phyloP scores from a whole-genome alignment of 2,888 invertebrate genomes.

The Spodoptera littoralis region DNA sequence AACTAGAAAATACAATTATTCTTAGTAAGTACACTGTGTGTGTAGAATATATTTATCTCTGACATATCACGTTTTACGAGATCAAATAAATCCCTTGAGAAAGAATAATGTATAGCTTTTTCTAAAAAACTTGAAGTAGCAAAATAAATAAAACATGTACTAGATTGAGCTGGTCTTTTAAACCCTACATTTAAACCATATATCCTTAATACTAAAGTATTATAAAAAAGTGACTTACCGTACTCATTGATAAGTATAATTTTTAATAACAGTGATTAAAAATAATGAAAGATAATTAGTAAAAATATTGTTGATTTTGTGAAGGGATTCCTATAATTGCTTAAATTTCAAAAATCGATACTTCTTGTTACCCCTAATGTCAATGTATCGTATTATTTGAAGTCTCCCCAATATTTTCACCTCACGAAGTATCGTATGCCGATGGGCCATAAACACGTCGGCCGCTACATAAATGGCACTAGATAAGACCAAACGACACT shows the following conservation, averaged over 20 bases:
- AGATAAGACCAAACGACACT: constrained; percentile 67
- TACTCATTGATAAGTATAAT: no score
- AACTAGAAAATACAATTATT: constrained; percentile 46
- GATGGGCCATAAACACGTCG: constrained; percentile 65
- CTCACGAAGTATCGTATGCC: constrained; percentile 56
- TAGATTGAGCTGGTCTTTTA: no score
- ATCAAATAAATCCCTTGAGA: constrained; percentile 22
- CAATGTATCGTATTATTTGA: constrained; percentile 11
- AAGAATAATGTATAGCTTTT: constrained; percentile 15
- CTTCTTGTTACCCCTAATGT: not conserved
- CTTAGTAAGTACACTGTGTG: constrained; percentile 24
- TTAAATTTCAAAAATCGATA: not conserved
- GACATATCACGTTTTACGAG: constrained; percentile 14
- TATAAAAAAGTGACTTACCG: no score
- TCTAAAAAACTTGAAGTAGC: constrained; percentile 6
- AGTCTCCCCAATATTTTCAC: constrained; percentile 47
- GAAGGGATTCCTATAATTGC: no score
- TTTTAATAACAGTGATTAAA: no score
- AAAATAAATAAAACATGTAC: no score
- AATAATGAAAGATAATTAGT: no score
- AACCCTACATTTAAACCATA: no score
- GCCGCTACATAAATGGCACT: constrained; percentile 64
- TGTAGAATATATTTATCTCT: constrained; percentile 31
- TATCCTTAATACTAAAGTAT: no score
- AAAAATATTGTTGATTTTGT: no score